Base-by-base conservation (phyloP, 2,113 vertebrate genomes). In the Naja naja region DNA sequence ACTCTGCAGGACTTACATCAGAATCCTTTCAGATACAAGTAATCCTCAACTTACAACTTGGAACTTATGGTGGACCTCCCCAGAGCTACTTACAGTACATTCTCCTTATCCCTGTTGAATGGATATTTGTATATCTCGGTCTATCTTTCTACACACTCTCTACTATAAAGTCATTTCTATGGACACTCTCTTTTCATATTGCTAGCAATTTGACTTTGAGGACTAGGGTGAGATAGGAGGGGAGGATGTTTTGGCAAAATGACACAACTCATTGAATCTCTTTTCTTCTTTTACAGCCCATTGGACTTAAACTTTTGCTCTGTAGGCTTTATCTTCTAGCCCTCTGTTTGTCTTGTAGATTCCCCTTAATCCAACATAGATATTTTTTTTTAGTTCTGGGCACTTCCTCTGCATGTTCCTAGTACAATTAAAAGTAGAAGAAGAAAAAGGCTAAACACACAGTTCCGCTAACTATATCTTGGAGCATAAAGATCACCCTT, bases 101-200 rank as follows among this genome's bases (percentile, higher is more conserved):
- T 53, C 34, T 27, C 43, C n/a, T 55, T 8, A 43, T 9, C 49
- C 56, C 93, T n/a, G 14, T 94, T 89, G 92, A 5, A 58, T 47
- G 94, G 92, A 53, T 89, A 92, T 87, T 55, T 74, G 54, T 45
- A 54, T 91, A 94, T 89, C 91, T 43, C 89, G 10, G 11, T 11
- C 34, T 90, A 85, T 95, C 92, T 92, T 93, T 95, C 90, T 94
- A 49, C 55, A 52, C 11, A 56, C 52, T 9, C 49, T 88, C 47
- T 88, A 69, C 91, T 92, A 91, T 20, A 47, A 0, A 87, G 89
- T 11, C 89, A 14, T 91, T 89, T 94, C 18, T 22, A 90, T 30
- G 64, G 88, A 91, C 94, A 88, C 69, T 90, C 74, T 85, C 91
- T n/a, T 90, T 52, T 85, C 52, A 93, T 85, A 91, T 43, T 54